Conservation (phyloP, 2,113 vertebrate species). For the Otolemur garnettii region DNA sequence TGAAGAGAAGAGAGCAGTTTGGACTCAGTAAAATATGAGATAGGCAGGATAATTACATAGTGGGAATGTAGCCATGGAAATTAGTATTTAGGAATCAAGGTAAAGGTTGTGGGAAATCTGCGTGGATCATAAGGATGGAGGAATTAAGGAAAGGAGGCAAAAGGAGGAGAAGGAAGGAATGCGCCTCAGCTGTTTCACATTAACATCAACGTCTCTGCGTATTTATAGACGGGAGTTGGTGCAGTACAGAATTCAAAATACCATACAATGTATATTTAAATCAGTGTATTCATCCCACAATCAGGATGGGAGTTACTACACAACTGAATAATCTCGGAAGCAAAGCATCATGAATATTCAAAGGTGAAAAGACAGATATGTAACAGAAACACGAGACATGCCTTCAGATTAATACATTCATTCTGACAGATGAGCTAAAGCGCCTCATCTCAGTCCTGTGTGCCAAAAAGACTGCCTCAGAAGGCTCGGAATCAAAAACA, state of each 20-base stretch:
- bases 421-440: background rate
- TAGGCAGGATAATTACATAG: slow-evolving; percentile 63
- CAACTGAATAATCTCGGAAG: slow-evolving; percentile 43
- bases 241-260: slow-evolving; percentile 35
- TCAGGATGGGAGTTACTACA: slow-evolving; percentile 52
- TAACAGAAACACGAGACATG: slow-evolving; percentile 50
- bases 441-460: slow-evolving; percentile 76
- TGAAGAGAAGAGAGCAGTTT: slow-evolving; percentile 79
- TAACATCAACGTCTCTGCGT: slow-evolving; percentile 69
- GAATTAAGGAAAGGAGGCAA: slow-evolving; percentile 86
- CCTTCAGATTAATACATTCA: slow-evolving; percentile 64
- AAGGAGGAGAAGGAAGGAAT: slow-evolving; percentile 93
- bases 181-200: slow-evolving; percentile 84
- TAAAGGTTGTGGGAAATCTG: slow-evolving; percentile 82
- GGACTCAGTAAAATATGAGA: slow-evolving; percentile 61
- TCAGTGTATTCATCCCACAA: slow-evolving; percentile 51
- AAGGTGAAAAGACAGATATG: slow-evolving; percentile 65
- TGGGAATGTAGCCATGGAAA: slow-evolving; percentile 78
- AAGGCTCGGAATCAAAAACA: slow-evolving; percentile 67
- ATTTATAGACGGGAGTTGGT: slow-evolving; percentile 65
- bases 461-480: slow-evolving; percentile 83
- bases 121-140: slow-evolving; percentile 84
- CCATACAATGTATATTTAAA: slow-evolving; percentile 23
- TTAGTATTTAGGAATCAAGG: slow-evolving; percentile 87
- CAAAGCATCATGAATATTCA: slow-evolving; percentile 64